phyloP scores from a whole-genome alignment of 2,113 vertebrate species.

The Phaethornis superciliosus region DNA sequence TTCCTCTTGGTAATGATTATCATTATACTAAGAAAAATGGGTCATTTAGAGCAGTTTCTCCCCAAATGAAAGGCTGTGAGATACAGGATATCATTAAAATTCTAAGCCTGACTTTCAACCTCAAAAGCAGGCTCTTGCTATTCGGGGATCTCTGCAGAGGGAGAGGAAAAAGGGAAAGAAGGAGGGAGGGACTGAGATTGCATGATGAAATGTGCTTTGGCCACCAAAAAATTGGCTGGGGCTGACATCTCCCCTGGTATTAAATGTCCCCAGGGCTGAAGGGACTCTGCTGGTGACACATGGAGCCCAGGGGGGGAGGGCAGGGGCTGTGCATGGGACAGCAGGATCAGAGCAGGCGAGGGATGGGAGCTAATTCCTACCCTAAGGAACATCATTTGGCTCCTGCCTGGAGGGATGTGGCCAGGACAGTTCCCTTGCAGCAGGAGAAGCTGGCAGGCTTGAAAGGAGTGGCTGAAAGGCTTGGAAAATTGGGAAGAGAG shows the following conservation, averaged over 20 bases:
- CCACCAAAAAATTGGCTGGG: background rate
- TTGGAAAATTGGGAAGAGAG: background rate
- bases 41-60: conserved; percentile 63
- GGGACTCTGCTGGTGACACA: background rate
- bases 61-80: conserved; percentile 64
- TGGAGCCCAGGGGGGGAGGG: rapidly evolving
- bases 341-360: background rate
- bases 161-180: background rate
- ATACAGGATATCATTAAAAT: conserved; percentile 72
- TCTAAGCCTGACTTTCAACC: conserved; percentile 61
- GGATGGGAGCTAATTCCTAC: rapidly evolving
- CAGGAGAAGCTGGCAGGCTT: background rate
- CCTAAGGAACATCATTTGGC: background rate
- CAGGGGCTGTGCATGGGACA: background rate
- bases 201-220: background rate
- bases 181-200: no score
- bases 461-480: background rate
- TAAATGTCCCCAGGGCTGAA: rapidly evolving
- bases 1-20: conserved; percentile 60
- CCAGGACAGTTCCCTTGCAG: background rate
- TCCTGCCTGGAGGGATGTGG: background rate
- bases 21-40: conserved; percentile 69
- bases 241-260: background rate
- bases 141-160: background rate
- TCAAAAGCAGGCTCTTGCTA: conserved; percentile 55